A percentile compares a stretch with the other conserved stretches of the same genome.
These are phyloP conservation scores for Hemichromis elongatus DNA, from an alignment of 2,113 vertebrate species.

Conservation along the genomic window DNA sequence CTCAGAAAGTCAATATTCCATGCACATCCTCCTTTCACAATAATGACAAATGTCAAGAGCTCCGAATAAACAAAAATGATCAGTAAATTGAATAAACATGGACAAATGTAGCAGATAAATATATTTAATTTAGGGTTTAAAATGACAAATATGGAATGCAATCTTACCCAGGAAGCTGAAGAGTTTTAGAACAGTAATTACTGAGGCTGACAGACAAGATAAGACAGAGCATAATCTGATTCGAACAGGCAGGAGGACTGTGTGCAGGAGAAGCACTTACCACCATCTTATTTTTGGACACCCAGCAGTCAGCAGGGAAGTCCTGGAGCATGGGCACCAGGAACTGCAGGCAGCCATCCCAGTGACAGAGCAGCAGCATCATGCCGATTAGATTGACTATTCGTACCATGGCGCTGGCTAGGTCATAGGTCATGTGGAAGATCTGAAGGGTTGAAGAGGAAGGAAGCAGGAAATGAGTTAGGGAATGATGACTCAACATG, in stretches of 20 bases:
- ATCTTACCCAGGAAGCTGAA: conserved; percentile 39
- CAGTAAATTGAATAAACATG: conserved; percentile 31
- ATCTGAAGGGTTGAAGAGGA: conserved; percentile 75
- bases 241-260: background rate
- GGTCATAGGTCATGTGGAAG: conserved; percentile 99
- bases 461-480: conserved; percentile 4
- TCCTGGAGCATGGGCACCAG: conserved; percentile 98
- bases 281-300: conserved; percentile 98
- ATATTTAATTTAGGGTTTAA: conserved; percentile 34
- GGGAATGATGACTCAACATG: background rate
- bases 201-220: conserved; percentile 47
- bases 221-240: conserved; percentile 54
- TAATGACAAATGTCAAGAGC: background rate
- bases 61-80: conserved; percentile 12
- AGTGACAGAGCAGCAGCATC: conserved; percentile 98
- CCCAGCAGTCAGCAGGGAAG: conserved; percentile 95
- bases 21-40: background rate
- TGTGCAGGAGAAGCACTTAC: conserved; percentile 73
- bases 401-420: conserved; percentile 92
- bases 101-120: conserved; percentile 27
- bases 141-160: conserved; percentile 18
- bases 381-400: conserved; percentile 97
- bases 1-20: conserved; percentile 23
- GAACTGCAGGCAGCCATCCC: conserved; percentile 98
- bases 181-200: conserved; percentile 61